phyloP scores from a whole-genome alignment of 2,113 vertebrate species.

The Corythornis vintsioides region DNA sequence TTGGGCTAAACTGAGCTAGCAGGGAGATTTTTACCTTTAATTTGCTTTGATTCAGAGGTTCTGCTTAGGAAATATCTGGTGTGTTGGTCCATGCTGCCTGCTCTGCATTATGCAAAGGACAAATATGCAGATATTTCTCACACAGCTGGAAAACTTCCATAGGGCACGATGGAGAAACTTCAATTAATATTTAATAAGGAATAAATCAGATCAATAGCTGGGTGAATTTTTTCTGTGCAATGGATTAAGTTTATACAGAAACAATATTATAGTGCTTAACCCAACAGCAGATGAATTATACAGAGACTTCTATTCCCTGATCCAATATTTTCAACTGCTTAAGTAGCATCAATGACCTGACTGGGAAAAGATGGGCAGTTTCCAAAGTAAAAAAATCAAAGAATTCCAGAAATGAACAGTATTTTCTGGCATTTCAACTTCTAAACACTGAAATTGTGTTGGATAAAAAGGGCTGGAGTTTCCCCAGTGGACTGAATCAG shows the following conservation, averaged over 20 bases:
- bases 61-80: background rate
- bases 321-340: background rate
- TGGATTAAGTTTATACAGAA: background rate
- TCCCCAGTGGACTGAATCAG: background rate
- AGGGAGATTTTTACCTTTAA: background rate
- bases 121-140: background rate
- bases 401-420: background rate
- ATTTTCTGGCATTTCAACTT: background rate
- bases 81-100: background rate
- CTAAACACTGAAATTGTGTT: background rate
- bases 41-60: background rate
- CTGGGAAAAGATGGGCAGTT: background rate
- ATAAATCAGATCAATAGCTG: constrained; percentile 8
- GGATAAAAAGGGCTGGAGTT: background rate
- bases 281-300: background rate
- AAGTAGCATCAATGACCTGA: background rate
- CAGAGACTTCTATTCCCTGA: background rate
- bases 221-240: background rate
- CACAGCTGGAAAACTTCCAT: background rate
- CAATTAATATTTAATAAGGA: constrained; percentile 30
- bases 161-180: background rate
- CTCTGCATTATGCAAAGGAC: background rate
- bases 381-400: background rate
- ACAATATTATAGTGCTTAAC: background rate
- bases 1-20: background rate